phyloP scores from a whole-genome alignment of 2,888 invertebrate genomes.

The Steinernema scapterisci region DNA sequence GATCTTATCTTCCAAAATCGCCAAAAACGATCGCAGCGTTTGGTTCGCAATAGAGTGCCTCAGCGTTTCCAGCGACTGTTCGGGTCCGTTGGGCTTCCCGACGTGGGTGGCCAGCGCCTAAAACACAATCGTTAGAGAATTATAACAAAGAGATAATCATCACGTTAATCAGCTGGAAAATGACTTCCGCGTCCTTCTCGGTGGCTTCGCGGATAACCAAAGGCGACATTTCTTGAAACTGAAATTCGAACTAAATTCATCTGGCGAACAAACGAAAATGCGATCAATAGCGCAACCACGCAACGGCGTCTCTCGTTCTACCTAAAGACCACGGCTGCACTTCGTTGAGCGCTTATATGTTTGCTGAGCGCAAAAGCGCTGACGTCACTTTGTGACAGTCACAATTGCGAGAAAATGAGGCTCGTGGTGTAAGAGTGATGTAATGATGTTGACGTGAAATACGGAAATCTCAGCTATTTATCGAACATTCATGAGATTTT shows the following conservation, averaged over 20 bases:
- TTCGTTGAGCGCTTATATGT: background rate
- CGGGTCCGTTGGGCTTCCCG: background rate
- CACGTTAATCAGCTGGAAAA: background rate
- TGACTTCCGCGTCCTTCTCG: background rate
- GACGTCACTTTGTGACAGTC: too few species aligned
- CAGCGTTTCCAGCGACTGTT: background rate
- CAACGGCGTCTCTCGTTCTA: background rate
- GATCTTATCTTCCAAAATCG: background rate
- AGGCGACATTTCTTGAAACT: background rate
- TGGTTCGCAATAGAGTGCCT: background rate
- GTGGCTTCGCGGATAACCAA: conserved; percentile 2
- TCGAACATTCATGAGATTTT: too few species aligned
- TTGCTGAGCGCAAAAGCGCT: too few species aligned
- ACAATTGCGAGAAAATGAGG: too few species aligned
- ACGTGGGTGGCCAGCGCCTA: background rate
- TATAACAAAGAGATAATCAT: background rate
- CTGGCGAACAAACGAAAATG: background rate
- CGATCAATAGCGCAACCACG: background rate
- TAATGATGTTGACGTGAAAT: too few species aligned
- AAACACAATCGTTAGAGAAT: background rate
- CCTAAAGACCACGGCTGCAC: background rate
- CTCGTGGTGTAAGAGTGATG: too few species aligned
- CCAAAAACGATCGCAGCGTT: background rate
- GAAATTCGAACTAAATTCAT: too few species aligned
- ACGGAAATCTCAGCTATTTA: too few species aligned